Evolutionary conservation across 2,888 invertebrate species (phyloP).

Genomic region (Tuberolachnus salignus): DNA sequence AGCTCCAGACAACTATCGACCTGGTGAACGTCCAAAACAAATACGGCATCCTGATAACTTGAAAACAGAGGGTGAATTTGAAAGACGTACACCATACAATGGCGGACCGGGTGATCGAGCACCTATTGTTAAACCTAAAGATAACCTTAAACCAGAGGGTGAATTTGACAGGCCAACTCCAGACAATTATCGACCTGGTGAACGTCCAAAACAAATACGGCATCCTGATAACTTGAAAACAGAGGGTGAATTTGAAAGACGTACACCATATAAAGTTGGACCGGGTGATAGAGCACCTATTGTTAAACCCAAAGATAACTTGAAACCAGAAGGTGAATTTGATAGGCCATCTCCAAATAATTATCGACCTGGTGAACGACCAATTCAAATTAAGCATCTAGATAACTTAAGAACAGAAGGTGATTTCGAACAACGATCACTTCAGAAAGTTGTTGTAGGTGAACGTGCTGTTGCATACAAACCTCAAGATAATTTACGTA

Average conservation of each 20-base stretch:
- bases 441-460: slow-evolving; percentile 60
- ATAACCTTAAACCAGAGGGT: slow-evolving; percentile 66
- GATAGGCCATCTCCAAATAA: slow-evolving; percentile 60
- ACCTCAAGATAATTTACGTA: slow-evolving; percentile 61
- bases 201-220: slow-evolving; percentile 61
- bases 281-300: slow-evolving; percentile 62
- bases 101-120: slow-evolving; percentile 63
- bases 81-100: slow-evolving; percentile 62
- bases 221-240: slow-evolving; percentile 68
- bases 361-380: slow-evolving; percentile 58
- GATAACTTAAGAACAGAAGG: slow-evolving; percentile 68
- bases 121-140: slow-evolving; percentile 60
- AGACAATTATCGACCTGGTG: slow-evolving; percentile 61
- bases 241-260: slow-evolving; percentile 64
- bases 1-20: neutral
- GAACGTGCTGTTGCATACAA: slow-evolving; percentile 58
- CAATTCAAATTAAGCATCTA: slow-evolving; percentile 57
- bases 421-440: slow-evolving; percentile 65
- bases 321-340: slow-evolving; percentile 61
- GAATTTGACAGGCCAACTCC: slow-evolving; percentile 64
- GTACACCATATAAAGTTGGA: slow-evolving; percentile 62
- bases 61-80: slow-evolving; percentile 69
- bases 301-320: slow-evolving; percentile 61
- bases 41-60: slow-evolving; percentile 69
- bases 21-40: slow-evolving; percentile 62